Conservation (phyloP, 2,888 invertebrate genomes). For the Spodoptera exigua region DNA sequence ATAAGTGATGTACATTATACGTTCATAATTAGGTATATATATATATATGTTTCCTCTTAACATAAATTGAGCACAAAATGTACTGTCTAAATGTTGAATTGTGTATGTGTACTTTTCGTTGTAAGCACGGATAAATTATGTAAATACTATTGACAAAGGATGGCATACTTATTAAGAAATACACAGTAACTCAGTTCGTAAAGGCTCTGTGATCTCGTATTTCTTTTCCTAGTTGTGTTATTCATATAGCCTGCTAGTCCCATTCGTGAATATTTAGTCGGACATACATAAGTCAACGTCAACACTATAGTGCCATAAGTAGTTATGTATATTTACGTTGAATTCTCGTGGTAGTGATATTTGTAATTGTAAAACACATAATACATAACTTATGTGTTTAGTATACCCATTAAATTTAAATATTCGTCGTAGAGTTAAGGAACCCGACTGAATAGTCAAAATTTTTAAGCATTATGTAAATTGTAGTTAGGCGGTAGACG, state of each 20-base stretch:
- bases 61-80: conserved; percentile 37
- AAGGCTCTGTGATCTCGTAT: conserved; percentile 29
- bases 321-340: conserved; percentile 37
- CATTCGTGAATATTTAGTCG: conserved; percentile 23
- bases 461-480: conserved; percentile 83
- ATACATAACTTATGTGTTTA: conserved; percentile 54
- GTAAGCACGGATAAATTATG: conserved; percentile 35
- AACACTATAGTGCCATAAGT: conserved; percentile 23
- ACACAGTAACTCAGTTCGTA: conserved; percentile 17
- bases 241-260: conserved; percentile 36
- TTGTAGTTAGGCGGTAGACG: conserved; percentile 73
- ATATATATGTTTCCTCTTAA: conserved; percentile 38
- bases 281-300: conserved; percentile 17
- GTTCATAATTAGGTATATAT: conserved; percentile 28
- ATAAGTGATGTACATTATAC: conserved; percentile 40
- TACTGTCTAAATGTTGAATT: conserved; percentile 40
- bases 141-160: conserved; percentile 51
- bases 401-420: conserved; percentile 61
- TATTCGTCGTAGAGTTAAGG: conserved; percentile 79
- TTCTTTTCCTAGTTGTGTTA: conserved; percentile 24
- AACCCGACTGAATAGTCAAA: conserved; percentile 89
- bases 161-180: conserved; percentile 32
- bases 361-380: conserved; percentile 47
- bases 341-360: conserved; percentile 43
- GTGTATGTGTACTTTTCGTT: conserved; percentile 35